Conservation (phyloP, 2,888 invertebrate species). For the Didymodactylos carnosus region DNA sequence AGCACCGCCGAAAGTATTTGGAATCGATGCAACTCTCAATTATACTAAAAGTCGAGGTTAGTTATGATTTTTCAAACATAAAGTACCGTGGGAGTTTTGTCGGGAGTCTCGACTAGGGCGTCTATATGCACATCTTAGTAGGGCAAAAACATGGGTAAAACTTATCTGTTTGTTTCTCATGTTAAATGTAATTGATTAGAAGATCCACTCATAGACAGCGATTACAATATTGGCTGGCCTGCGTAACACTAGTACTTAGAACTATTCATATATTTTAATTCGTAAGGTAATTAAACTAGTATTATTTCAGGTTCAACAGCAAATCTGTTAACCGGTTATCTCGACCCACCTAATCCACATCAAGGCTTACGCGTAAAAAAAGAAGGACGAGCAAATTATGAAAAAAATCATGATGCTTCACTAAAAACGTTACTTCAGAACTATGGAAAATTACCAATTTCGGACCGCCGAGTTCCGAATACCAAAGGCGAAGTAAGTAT, state of each 20-base stretch:
- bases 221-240: no score
- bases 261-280: no score
- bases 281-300: neutral
- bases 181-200: no score
- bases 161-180: no score
- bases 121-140: no score
- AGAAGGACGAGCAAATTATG: constrained; percentile 8
- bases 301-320: neutral
- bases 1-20: constrained; percentile 2
- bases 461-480: neutral
- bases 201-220: no score
- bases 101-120: no score
- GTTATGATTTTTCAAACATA: no score
- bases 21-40: neutral
- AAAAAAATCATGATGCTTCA: neutral
- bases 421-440: constrained; percentile 3
- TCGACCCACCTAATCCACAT: constrained; percentile 2
- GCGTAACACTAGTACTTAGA: no score
- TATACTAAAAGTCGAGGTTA: neutral
- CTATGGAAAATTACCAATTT: neutral
- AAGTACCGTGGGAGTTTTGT: no score
- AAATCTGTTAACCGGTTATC: constrained; percentile 3
- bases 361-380: constrained; percentile 3
- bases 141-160: no score
- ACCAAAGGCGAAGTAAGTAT: constrained; percentile 5